Evolutionary conservation across 2,113 vertebrate species (phyloP).

Genomic region (Percina caprodes): DNA sequence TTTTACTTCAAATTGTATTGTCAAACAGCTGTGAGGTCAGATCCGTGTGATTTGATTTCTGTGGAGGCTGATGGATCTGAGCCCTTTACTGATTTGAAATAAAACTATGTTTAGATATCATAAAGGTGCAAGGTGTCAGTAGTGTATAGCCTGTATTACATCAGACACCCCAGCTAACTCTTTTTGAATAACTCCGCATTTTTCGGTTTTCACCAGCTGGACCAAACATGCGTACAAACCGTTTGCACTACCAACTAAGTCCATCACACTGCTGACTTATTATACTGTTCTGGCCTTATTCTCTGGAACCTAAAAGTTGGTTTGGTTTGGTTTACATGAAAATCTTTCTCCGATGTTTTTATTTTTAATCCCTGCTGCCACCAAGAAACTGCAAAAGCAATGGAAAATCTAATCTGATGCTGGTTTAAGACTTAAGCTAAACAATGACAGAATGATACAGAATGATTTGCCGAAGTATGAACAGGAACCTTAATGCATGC

Average conservation of each 20-base stretch:
- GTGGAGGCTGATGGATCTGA: not conserved
- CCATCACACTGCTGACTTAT: slow-evolving; percentile 11
- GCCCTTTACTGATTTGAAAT: slow-evolving; percentile 6
- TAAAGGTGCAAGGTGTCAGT: not conserved
- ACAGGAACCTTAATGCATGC: slow-evolving; percentile 20
- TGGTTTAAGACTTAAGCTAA: slow-evolving; percentile 1
- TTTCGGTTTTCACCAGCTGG: not conserved
- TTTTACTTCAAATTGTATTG: not conserved
- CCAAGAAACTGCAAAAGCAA: slow-evolving; percentile 12
- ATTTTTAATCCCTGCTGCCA: slow-evolving; percentile 1
- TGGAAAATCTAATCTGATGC: slow-evolving; percentile 14
- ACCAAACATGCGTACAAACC: not conserved
- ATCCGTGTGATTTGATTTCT: slow-evolving; percentile 19
- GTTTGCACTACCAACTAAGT: not conserved
- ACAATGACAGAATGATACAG: slow-evolving; percentile 28
- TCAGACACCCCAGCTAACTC: not conserved
- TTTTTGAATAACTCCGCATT: not conserved
- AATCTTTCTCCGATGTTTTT: not conserved
- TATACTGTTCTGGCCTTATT: not conserved
- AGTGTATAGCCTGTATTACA: not conserved
- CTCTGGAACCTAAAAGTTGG: slow-evolving; percentile 13
- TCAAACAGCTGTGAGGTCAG: not conserved
- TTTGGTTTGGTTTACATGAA: slow-evolving; percentile 33
- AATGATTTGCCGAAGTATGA: slow-evolving; percentile 2
- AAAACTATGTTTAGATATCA: not conserved